Percentiles rank a stretch among this genome's conserved stretches.
phyloP scores from a whole-genome alignment of 2,797 vertebrate species.

The Bradypus variegatus region DNA sequence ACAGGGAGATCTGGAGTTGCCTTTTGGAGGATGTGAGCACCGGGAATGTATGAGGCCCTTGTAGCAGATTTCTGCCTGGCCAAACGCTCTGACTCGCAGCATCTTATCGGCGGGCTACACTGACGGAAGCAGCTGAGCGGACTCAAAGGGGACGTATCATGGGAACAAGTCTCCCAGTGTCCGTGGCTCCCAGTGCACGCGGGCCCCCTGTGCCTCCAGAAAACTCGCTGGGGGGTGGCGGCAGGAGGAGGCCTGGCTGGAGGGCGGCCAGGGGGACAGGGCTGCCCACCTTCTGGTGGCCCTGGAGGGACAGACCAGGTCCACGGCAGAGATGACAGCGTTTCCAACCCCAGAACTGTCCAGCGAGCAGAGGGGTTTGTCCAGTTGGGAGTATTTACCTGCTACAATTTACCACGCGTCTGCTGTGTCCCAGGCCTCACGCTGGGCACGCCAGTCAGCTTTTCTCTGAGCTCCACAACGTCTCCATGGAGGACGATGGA shows the following conservation, averaged over 20 bases:
- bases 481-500: not conserved
- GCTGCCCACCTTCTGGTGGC: not conserved
- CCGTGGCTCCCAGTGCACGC: not conserved
- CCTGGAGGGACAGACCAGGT: not conserved
- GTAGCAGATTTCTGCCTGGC: not conserved
- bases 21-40: not conserved
- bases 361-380: not conserved
- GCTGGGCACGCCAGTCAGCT: no score
- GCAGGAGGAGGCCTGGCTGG: not conserved
- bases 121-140: constrained; percentile 33
- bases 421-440: not conserved
- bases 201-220: not conserved
- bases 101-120: constrained; percentile 32
- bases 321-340: not conserved
- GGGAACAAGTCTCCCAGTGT: not conserved
- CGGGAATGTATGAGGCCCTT: not conserved
- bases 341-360: not conserved
- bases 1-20: not conserved
- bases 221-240: not conserved
- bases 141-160: constrained; percentile 7
- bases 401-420: not conserved
- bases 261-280: not conserved
- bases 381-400: not conserved
- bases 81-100: not conserved
- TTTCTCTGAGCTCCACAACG: not conserved